These are phyloP conservation scores for Lycia hirtaria DNA, from an alignment of 2,888 invertebrate genomes.

Conservation along the genomic window DNA sequence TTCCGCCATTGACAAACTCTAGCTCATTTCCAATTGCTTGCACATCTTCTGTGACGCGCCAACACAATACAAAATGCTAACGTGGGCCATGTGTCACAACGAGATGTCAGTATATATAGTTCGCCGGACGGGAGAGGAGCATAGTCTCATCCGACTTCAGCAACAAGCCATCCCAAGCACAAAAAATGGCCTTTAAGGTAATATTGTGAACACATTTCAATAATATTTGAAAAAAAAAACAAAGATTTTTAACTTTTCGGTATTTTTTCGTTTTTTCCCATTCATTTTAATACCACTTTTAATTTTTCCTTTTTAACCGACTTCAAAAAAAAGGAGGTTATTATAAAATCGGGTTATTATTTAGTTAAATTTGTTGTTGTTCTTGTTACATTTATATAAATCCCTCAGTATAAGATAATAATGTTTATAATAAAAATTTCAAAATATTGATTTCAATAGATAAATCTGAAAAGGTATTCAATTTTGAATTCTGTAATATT, in stretches of 20 bases:
- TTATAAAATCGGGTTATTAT: no score
- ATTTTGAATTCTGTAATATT: no score
- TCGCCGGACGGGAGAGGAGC: slow-evolving; percentile 60
- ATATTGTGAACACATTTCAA: slow-evolving; percentile 28
- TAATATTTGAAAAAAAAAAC: not conserved
- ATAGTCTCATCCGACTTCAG: slow-evolving; percentile 72
- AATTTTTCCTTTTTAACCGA: no score
- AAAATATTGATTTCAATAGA: no score
- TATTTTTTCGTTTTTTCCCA: not conserved
- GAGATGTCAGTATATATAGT: slow-evolving; percentile 71
- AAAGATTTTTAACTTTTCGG: not conserved
- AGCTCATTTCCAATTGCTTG: slow-evolving; percentile 80
- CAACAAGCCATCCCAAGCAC: slow-evolving; percentile 59
- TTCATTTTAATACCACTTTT: no score
- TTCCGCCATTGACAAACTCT: slow-evolving; percentile 79
- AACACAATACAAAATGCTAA: slow-evolving; percentile 75
- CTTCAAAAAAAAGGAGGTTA: no score
- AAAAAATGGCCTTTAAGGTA: slow-evolving; percentile 81
- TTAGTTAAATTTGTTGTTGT: no score
- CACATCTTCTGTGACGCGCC: slow-evolving; percentile 76
- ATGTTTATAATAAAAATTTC: no score
- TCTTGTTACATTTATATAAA: no score
- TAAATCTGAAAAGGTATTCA: no score
- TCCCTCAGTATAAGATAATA: no score
- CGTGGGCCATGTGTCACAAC: slow-evolving; percentile 76